Base-by-base conservation (phyloP, 2,797 vertebrate species). In the Schizopygopsis malacanthus region DNA sequence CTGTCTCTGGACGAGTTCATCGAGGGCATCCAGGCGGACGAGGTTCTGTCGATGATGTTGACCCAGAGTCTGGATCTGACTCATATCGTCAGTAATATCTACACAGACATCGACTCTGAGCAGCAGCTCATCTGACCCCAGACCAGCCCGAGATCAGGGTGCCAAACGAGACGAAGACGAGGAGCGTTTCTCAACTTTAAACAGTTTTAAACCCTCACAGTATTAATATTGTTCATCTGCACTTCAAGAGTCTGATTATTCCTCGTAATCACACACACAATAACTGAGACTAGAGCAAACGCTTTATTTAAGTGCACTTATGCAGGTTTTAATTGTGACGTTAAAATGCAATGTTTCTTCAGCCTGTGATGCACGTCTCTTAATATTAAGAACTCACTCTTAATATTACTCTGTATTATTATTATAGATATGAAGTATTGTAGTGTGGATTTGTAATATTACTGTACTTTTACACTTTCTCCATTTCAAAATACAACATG, bases 1-100 rank as follows among this genome's bases (percentile, higher is more conserved):
- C 93, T 97, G 47, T 97, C 96, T 47, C 93, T 97, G 80, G 96
- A 97, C 3, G 97, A 97, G 92, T 98, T 98, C 93, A 94, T 97
- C 92, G 95, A 96, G 4, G 96, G 96, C 0, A 93, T 98, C 59
- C 96, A 97, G 86, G 96, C 96, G 20, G 97, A 97, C 0, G 93
- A 96, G 65, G 73, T 91, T 91, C 95, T 98, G 78, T 94, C 96
- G 76, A 91, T 93, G 9, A 96, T 93, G 9, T 92, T 98, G n/a
- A 98, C 97, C 0, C 94, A 96, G 88, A 96, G 96, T 90, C 89
- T 98, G 93, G 97, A 97, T 91, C 94, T 97, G 43, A 93, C 95
- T 0, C 94, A 96, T 89, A 97, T 97, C 2, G 93, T 97, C 54
- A 52, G 89, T 22, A 91, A 94, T 87, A 96, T 98, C 86, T 92